A percentile compares a stretch with the other conserved stretches of the same genome.
phyloP scores from a whole-genome alignment of 2,888 invertebrate species.

The Helleia helle region DNA sequence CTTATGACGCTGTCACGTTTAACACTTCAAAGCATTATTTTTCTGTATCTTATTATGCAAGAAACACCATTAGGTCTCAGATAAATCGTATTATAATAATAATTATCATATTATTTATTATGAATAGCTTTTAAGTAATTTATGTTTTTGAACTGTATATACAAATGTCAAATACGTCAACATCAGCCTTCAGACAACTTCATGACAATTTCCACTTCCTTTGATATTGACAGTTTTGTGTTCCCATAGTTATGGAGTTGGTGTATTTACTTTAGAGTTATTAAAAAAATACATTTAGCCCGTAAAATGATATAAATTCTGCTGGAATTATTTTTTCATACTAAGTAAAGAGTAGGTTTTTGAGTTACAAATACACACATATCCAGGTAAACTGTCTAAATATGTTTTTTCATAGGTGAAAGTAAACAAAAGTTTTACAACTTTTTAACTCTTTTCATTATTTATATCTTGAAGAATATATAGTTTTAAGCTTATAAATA shows the following conservation, averaged over 20 bases:
- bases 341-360: slow-evolving; percentile 21
- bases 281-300: neutral
- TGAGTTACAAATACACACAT: slow-evolving; percentile 27
- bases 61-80: too few species aligned
- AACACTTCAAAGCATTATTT: too few species aligned
- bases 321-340: neutral
- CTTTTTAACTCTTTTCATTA: slow-evolving; percentile 5
- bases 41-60: too few species aligned
- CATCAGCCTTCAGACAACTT: too few species aligned
- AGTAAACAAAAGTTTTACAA: slow-evolving; percentile 28
- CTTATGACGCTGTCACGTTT: too few species aligned
- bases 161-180: too few species aligned
- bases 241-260: slow-evolving; percentile 4
- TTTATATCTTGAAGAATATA: neutral
- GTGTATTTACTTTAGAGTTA: slow-evolving; percentile 6
- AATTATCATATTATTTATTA: too few species aligned
- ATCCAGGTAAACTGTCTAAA: slow-evolving; percentile 36
- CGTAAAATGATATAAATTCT: neutral
- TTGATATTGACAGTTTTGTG: slow-evolving; percentile 8
- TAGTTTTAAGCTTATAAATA: too few species aligned
- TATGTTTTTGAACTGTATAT: too few species aligned
- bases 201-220: too few species aligned
- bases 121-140: too few species aligned
- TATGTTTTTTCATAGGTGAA: slow-evolving; percentile 38
- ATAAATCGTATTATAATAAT: too few species aligned